Base-by-base conservation (phyloP, 2,888 invertebrate species). In the Elegia similella region DNA sequence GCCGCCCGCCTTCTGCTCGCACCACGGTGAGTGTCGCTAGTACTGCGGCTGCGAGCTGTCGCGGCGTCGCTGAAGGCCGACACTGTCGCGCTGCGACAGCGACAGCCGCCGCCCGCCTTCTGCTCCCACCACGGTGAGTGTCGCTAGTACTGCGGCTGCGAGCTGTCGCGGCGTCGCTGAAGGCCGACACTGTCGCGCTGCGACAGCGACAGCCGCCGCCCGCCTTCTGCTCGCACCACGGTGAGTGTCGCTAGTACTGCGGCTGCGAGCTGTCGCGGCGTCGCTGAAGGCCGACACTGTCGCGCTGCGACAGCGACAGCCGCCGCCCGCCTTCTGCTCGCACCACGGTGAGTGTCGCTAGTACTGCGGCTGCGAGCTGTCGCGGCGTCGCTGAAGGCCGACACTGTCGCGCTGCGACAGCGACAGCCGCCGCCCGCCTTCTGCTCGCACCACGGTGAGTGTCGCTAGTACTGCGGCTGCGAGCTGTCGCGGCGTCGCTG, bases 51-150 rank as follows among this genome's bases (percentile, higher is more conserved):
- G 59, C 92, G 97, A 2, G 94, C 94, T 61, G 95, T 96, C 82
- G 96, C 97, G 13, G 95, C 95, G 6, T 92, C 95, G 50, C 87
- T 98, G 47, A 97, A 97, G 88, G 94, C 94, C 0, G 96, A 96
- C 53, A 94, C 95, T 0, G 94, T 95, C 29, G 93, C 86, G 82
- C 92, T 83, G 77, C 90, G 78, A 75, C 92, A 70, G 70, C 87
- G 64, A 82, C 68, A 72, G 12, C 72, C 78, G 0, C 70, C 78
- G 57, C 88, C 88, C 7, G 64, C 69, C 6, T 76, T 89, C 7
- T 87, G 81, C 79, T 80, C 86, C 0, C 78, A 80, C 59, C 84
- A 91, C 80, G 73, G 92, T 92, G 0, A 60, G 80, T 46, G 2
- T 42, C 12, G 10, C 6, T 38, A 13, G 7, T 29, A 10, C 6